Conservation (phyloP, 1,140 invertebrate genomes). For the Teleopsis dalmanni region DNA sequence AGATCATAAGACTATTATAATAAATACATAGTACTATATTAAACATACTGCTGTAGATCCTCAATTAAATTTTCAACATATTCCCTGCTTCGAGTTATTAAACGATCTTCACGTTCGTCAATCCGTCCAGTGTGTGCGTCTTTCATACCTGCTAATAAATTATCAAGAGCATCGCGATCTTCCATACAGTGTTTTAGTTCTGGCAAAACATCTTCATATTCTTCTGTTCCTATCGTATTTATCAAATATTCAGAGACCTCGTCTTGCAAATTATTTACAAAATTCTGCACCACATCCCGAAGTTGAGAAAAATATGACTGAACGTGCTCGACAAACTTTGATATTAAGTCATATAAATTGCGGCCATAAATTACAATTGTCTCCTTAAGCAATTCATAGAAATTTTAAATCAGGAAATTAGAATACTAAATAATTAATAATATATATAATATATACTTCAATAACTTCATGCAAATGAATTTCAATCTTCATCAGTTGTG, state of each 20-base stretch:
- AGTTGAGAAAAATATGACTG: conserved; percentile 62
- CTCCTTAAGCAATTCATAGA: conserved; percentile 22
- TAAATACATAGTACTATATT: too few relatives aligned
- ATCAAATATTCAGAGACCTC: conserved; percentile 28
- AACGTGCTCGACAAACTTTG: conserved; percentile 61
- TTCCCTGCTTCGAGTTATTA: conserved; percentile 57
- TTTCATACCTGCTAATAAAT: conserved; percentile 62
- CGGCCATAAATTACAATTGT: conserved; percentile 55
- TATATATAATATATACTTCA: too few relatives aligned
- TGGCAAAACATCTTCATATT: conserved; percentile 37
- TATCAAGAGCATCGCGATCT: conserved; percentile 65
- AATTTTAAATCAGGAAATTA: too few relatives aligned
- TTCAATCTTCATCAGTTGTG: conserved; percentile 69
- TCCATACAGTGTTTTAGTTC: conserved; percentile 53
- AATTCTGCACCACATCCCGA: conserved; percentile 51
- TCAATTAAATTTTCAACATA: conserved; percentile 58
- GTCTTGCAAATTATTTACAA: conserved; percentile 44
- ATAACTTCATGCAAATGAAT: conserved; percentile 72
- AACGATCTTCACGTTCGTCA: conserved; percentile 66
- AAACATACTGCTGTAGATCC: conserved; percentile 49
- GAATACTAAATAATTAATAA: too few relatives aligned
- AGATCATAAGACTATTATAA: too few relatives aligned
- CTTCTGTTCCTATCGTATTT: conserved; percentile 17
- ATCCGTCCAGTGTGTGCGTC: conserved; percentile 68
- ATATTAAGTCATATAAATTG: conserved; percentile 65